Evolutionary conservation across 2,888 invertebrate genomes (phyloP).

Genomic region (Anticlea derivata): DNA sequence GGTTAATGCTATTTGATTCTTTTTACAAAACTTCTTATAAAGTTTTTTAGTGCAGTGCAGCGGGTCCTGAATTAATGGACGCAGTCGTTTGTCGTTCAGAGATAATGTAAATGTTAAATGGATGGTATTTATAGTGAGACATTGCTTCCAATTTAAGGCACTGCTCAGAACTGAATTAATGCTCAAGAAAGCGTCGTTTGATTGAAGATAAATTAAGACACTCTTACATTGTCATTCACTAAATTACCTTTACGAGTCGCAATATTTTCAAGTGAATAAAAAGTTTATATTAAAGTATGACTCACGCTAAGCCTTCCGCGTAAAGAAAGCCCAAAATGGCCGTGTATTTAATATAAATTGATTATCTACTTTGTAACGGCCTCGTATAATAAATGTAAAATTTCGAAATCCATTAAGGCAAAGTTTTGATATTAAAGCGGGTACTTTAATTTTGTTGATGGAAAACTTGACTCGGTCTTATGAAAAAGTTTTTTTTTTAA

Average conservation of each 20-base stretch:
- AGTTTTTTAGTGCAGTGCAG: conserved; percentile 50
- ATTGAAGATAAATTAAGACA: conserved; percentile 28
- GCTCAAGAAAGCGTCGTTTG: conserved; percentile 30
- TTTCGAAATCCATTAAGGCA: conserved; percentile 75
- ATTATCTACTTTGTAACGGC: conserved; percentile 39
- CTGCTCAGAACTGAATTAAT: conserved; percentile 45
- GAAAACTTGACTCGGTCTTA: conserved; percentile 72
- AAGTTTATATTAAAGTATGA: conserved; percentile 25
- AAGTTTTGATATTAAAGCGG: conserved; percentile 76
- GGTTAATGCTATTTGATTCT: conserved; percentile 66
- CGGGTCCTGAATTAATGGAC: conserved; percentile 57
- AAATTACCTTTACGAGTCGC: conserved; percentile 10
- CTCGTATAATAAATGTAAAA: conserved; percentile 69
- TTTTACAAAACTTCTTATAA: conserved; percentile 49
- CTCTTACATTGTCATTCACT: conserved; percentile 9
- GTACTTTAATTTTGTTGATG: conserved; percentile 80
- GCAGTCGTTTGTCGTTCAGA: conserved; percentile 53
- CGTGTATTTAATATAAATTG: conserved; percentile 40
- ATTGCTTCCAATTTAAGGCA: conserved; percentile 49
- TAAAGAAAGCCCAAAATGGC: conserved; percentile 27
- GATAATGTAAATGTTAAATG: conserved; percentile 57
- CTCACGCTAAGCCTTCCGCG: conserved; percentile 24
- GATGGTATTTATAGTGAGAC: conserved; percentile 53
- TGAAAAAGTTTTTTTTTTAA: conserved; percentile 64
- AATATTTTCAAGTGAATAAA: conserved; percentile 24